Evolutionary conservation across 2,113 vertebrate species (phyloP).

Genomic region (Eurypyga helias): DNA sequence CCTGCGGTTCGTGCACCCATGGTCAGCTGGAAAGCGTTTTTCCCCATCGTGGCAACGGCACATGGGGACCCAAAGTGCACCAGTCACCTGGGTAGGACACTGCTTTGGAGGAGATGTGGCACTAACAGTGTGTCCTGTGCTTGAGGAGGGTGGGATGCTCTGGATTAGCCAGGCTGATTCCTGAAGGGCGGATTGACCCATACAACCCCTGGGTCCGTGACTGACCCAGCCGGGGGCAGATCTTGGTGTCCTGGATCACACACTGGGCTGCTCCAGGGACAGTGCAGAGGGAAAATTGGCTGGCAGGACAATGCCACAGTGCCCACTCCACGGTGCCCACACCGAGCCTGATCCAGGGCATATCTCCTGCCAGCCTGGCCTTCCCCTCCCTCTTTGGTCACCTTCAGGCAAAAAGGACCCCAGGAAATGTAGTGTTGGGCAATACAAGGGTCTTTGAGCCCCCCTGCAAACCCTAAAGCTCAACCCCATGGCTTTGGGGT

Average conservation of each 20-base stretch:
- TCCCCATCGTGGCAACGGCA: neutral
- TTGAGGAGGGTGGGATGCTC: neutral
- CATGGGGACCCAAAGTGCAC: rapidly evolving
- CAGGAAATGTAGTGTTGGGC: rapidly evolving
- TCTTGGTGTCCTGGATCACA: neutral
- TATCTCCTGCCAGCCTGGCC: neutral
- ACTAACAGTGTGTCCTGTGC: too few species aligned
- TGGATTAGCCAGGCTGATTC: neutral
- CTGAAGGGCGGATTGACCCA: neutral
- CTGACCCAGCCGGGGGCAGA: neutral
- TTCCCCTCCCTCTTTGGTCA: neutral
- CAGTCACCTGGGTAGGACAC: neutral
- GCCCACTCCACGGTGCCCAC: neutral
- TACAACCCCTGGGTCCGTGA: neutral
- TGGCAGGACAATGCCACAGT: neutral
- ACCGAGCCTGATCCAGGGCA: rapidly evolving
- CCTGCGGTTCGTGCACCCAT: rapidly evolving
- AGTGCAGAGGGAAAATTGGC: neutral
- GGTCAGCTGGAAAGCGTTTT: neutral
- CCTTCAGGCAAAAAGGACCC: neutral
- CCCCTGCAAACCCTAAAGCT: neutral
- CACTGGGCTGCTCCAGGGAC: neutral
- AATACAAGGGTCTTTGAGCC: neutral
- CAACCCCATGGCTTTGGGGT: neutral
- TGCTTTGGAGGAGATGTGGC: neutral